phyloP scores from a whole-genome alignment of 92 coral and sea anemone genomes.

The Heliopora coerulea region DNA sequence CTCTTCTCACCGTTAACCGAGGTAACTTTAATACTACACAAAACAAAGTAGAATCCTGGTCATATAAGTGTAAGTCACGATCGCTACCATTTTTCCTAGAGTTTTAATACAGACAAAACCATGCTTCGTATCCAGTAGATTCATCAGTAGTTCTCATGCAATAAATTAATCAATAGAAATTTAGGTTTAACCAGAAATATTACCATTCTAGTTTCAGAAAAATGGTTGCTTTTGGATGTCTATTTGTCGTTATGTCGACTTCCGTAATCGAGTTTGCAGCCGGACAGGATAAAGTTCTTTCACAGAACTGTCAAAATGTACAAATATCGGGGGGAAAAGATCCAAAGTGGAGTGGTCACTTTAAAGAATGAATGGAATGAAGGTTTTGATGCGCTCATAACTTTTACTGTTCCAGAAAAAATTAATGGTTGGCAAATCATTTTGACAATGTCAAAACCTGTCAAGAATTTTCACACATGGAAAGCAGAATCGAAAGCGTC shows the following conservation, averaged over 20 bases:
- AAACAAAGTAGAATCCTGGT: too few relatives aligned
- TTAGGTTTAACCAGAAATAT: too few relatives aligned
- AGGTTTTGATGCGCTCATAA: conserved; percentile 44
- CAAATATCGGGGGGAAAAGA: background rate
- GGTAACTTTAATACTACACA: too few relatives aligned
- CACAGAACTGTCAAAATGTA: background rate
- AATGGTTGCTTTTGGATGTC: background rate
- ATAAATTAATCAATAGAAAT: too few relatives aligned
- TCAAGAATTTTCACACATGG: conserved; percentile 26
- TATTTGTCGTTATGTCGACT: background rate
- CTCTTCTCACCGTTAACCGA: too few relatives aligned
- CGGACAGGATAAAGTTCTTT: conserved; percentile 6
- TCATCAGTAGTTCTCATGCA: too few relatives aligned
- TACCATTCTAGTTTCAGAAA: too few relatives aligned
- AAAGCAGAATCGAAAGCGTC: conserved; percentile 35
- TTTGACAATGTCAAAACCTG: conserved; percentile 44
- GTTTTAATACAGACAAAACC: too few relatives aligned
- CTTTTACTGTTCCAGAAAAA: conserved; percentile 38
- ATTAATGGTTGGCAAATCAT: conserved; percentile 57
- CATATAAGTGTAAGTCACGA: too few relatives aligned
- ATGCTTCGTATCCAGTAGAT: too few relatives aligned
- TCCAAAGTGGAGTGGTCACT: background rate
- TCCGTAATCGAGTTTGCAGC: background rate
- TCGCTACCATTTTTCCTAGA: too few relatives aligned
- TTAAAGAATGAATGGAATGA: background rate